Evolutionary conservation across 2,888 invertebrate genomes (phyloP).

Genomic region (Hypomecis atomaria): DNA sequence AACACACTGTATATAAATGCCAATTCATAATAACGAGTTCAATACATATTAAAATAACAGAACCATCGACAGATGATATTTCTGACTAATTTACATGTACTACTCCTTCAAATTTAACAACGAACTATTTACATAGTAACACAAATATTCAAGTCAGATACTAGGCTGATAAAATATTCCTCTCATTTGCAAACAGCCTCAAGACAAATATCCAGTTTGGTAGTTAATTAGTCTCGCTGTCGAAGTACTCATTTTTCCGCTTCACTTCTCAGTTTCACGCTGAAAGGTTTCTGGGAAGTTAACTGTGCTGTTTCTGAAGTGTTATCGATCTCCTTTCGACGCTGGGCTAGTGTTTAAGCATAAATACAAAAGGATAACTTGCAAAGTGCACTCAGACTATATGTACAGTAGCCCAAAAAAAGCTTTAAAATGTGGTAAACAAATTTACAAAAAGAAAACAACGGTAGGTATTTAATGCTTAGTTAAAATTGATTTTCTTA

Average conservation of each 20-base stretch:
- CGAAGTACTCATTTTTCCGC: conserved; percentile 51
- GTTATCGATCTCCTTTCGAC: conserved; percentile 13
- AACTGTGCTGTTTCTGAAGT: conserved; percentile 8
- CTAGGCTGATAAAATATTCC: conserved; percentile 44
- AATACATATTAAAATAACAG: too few species aligned
- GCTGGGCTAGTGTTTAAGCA: not conserved
- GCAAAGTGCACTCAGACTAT: too few species aligned
- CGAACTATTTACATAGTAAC: not conserved
- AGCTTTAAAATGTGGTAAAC: too few species aligned
- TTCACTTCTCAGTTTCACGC: conserved; percentile 29
- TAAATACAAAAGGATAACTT: too few species aligned
- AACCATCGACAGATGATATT: too few species aligned
- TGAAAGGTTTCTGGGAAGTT: conserved; percentile 9
- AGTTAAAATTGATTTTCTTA: too few species aligned
- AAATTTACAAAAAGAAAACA: too few species aligned
- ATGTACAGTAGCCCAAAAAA: too few species aligned
- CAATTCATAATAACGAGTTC: too few species aligned
- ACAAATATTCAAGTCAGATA: conserved; percentile 13
- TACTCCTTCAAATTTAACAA: not conserved
- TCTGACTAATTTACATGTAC: not conserved
- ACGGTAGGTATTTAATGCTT: too few species aligned
- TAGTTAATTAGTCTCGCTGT: conserved; percentile 54
- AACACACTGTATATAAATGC: too few species aligned
- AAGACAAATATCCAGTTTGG: conserved; percentile 50
- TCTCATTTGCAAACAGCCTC: conserved; percentile 29